Evolutionary conservation across 2,888 invertebrate species (phyloP).

Genomic region (Cephus spinipes): DNA sequence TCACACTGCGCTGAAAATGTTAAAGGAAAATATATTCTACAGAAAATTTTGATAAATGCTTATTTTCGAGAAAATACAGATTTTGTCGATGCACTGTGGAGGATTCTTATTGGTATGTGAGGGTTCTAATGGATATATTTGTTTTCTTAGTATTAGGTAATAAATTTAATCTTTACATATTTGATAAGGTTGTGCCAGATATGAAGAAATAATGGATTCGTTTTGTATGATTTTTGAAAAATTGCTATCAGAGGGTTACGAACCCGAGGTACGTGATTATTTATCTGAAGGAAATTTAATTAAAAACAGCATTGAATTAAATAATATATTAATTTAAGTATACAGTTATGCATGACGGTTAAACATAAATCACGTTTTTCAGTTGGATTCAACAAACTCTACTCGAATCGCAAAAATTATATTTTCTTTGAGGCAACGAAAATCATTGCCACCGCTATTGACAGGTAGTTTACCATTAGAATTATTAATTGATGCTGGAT

Average conservation of each 20-base stretch:
- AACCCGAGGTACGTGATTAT: constrained; percentile 40
- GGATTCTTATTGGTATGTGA: constrained; percentile 28
- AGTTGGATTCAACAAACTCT: constrained; percentile 38
- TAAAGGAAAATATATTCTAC: not conserved
- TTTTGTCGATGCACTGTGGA: constrained; percentile 52
- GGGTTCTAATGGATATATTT: not conserved
- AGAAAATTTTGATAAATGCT: constrained; percentile 29
- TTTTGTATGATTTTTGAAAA: constrained; percentile 41
- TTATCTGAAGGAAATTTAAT: not conserved
- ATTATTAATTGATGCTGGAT: constrained; percentile 52
- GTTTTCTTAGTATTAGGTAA: not conserved
- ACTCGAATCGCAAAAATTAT: constrained; percentile 45
- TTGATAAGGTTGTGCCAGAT: constrained; percentile 31
- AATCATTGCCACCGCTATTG: constrained; percentile 36
- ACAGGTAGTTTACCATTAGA: constrained; percentile 51
- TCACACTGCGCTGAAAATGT: not conserved
- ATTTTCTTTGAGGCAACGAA: constrained; percentile 28
- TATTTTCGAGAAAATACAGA: constrained; percentile 41
- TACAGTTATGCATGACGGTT: not conserved
- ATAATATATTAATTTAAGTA: not conserved
- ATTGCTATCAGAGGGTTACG: constrained; percentile 33
- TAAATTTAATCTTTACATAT: not conserved
- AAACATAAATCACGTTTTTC: not conserved
- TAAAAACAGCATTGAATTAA: not conserved
- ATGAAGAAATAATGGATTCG: constrained; percentile 41